Conservation (phyloP, 2,113 vertebrate species). For the Antechinus stuartii region DNA sequence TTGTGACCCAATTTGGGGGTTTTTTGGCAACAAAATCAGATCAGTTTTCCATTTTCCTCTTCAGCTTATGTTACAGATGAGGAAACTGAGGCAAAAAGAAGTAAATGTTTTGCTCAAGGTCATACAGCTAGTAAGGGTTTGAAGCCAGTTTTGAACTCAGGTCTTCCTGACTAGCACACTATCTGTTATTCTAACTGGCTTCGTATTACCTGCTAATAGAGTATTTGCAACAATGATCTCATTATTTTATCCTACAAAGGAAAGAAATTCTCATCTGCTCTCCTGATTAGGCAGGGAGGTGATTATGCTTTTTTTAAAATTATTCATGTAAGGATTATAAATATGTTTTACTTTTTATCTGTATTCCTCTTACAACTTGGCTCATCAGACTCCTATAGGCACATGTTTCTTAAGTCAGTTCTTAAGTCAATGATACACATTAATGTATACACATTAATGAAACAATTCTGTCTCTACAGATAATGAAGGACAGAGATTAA, state of each 20-base stretch:
- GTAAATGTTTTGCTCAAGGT: not conserved
- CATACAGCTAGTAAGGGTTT: not conserved
- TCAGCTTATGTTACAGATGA: not conserved
- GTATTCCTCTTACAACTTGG: not conserved
- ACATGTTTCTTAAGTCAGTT: not conserved
- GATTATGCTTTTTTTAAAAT: not conserved
- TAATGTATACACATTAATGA: not conserved
- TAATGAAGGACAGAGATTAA: not conserved
- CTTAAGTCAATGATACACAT: not conserved
- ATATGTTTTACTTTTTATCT: not conserved
- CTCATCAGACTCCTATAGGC: not conserved
- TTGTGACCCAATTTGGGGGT: not conserved
- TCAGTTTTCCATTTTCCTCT: not conserved
- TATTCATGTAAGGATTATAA: not conserved
- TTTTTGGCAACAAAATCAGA: not conserved
- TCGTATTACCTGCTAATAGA: not conserved
- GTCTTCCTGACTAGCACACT: not conserved
- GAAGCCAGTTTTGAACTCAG: not conserved
- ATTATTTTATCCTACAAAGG: not conserved
- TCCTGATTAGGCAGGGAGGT: not conserved
- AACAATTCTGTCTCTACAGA: no score
- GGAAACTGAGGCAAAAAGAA: not conserved
- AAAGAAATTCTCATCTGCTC: not conserved
- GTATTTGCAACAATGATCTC: not conserved
- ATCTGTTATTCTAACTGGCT: not conserved